These are phyloP conservation scores for Clepsis dumicolana DNA, from an alignment of 2,888 invertebrate genomes.

Conservation along the genomic window DNA sequence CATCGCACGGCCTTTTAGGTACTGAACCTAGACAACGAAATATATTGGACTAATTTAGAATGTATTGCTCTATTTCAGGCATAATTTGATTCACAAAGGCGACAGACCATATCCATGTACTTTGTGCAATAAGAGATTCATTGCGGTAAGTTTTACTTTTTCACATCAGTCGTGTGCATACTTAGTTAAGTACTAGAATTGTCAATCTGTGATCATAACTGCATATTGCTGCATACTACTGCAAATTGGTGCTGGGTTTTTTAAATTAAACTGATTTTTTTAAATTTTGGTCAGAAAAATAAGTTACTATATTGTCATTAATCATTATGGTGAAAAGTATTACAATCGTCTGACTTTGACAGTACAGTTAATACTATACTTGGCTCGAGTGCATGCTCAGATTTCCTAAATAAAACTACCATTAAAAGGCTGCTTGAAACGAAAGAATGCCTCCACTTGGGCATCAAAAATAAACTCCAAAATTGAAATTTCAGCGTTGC, in stretches of 20 bases:
- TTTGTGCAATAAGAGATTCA: slow-evolving; percentile 79
- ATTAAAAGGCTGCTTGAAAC: not conserved
- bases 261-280: too few species aligned
- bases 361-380: not conserved
- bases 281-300: too few species aligned
- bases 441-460: not conserved
- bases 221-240: too few species aligned
- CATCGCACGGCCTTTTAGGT: too few species aligned
- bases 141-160: slow-evolving; percentile 84
- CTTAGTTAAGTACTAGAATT: too few species aligned
- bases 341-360: not conserved
- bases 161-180: too few species aligned
- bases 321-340: not conserved
- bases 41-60: too few species aligned
- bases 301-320: too few species aligned
- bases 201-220: not conserved
- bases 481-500: slow-evolving; percentile 70
- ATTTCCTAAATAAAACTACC: not conserved
- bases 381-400: slow-evolving; percentile 34
- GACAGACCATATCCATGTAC: slow-evolving; percentile 79
- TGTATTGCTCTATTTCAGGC: slow-evolving; percentile 63
- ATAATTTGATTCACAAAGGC: slow-evolving; percentile 82
- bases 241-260: not conserved
- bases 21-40: too few species aligned
- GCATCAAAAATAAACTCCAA: slow-evolving; percentile 12